Base-by-base conservation (phyloP, 1,140 invertebrate species). In the Ips typographus region DNA sequence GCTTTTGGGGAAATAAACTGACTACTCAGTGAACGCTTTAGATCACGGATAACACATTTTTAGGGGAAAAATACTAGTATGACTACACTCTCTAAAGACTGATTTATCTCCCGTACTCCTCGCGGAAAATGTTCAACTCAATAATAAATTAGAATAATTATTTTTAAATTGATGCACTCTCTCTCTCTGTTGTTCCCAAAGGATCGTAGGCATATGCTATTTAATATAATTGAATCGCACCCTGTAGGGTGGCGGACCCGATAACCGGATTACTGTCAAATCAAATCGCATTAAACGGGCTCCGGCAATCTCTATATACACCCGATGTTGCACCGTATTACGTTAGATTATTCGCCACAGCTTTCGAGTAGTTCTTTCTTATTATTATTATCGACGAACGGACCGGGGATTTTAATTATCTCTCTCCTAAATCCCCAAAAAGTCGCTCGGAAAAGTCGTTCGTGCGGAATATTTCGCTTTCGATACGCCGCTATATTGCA, bases 251-350 rank as follows among this genome's bases (percentile, higher is more conserved):
- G 79, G 77, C 77, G 76, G 73, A 79, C 75, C 79, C 78, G 79
- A 80, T 80, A 80, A 80, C 74, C 72, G 79, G 79, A 80, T 80
- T 80, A 80, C 74, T 79, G 79, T 80, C 79, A 80, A 79, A 80
- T 80, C 79, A 79, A 80, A 79, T 79, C 77, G 78, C 73, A 79
- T 79, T 79, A 80, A 74, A 74, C 66, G 70, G 72, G 69, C 66
- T 76, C 60, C 4, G n/a, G 74, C 75, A 78, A 77, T 77, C 76
- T 72, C 70, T 47, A 5, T 47, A 47, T 47, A 22, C 73, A 67
- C 72, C 72, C 75, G 74, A 73, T 60, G 64, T 73, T 70, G 68
- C 67, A 66, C 70, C 67, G 61, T 53, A 60, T 62, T 62, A 47
- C 44, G 43, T 7, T 22, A 68, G 51, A 57, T 38, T 57, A 40